Evolutionary conservation across 2,797 vertebrate genomes (phyloP).

Genomic region (Chromobotia macracanthus): DNA sequence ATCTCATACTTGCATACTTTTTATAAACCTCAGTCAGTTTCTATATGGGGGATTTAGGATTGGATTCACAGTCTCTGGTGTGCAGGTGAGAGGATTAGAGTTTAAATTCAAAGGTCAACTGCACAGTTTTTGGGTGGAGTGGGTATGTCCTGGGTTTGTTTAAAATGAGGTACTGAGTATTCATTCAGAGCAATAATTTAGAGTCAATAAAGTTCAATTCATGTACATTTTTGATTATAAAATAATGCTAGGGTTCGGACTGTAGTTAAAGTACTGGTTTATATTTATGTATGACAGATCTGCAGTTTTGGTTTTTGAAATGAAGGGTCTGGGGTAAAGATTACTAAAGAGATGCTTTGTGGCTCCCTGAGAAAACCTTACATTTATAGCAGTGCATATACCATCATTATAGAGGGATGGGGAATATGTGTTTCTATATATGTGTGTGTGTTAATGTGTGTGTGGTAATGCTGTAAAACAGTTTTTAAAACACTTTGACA

Average conservation of each 20-base stretch:
- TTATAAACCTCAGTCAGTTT: not conserved
- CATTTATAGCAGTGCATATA: constrained; percentile 83
- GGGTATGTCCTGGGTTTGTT: not conserved
- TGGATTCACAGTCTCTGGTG: not conserved
- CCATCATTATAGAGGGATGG: constrained; percentile 83
- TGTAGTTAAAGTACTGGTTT: not conserved
- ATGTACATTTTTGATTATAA: not conserved
- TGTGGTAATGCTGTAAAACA: not conserved
- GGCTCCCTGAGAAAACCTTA: constrained; percentile 77
- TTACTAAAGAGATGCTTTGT: constrained; percentile 71
- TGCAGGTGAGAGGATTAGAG: constrained; percentile 1
- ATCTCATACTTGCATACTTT: not conserved
- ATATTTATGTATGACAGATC: not conserved
- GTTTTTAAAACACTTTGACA: not conserved
- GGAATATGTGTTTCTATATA: not conserved
- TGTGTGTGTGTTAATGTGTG: not conserved
- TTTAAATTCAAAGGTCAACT: not conserved
- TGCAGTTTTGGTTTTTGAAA: not conserved
- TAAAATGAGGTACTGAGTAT: not conserved
- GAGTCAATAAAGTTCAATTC: not conserved
- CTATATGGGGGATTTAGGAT: not conserved
- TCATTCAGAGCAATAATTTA: not conserved
- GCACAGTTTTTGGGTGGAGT: not conserved
- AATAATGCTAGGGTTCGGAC: not conserved
- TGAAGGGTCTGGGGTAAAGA: constrained; percentile 36